Evolutionary conservation across 2,113 vertebrate genomes (phyloP), one percentile per base, ranked within the genome.

Genomic region (Eira barbara): DNA sequence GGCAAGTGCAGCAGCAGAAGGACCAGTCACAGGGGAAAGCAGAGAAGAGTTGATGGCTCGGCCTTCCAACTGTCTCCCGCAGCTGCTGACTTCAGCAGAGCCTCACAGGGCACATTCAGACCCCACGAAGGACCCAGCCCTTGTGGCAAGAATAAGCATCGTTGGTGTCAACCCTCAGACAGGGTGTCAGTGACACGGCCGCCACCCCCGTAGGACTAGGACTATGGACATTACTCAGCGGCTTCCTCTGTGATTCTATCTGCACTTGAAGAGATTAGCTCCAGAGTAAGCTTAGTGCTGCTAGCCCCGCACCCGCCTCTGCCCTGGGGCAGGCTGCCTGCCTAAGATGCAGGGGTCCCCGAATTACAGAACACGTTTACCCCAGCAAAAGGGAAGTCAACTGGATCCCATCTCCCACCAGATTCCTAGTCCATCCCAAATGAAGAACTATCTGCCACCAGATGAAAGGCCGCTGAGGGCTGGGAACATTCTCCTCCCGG

Each of bases 31-130:
- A 1, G 42, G 45, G 76, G 47, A 78, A 47, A 20, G 59, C 57
- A 78, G 27, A 39, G 12, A 20, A 59, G 3, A 6, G 52, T 36
- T 10, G 29, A 20, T 4, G 14, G 4, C 2, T 4, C 2, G 2
- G 15, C 25, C 88, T 36, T 34, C 61, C 23, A 3, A 20, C 57
- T 23, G 4, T 2, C 47, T 27, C 59, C 2, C 2, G 31, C 39
- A 84, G 25, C 47, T 25, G 71, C 27, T 17, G 8, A 2, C 65
- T 7, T 27, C 20, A 31, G 42, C 4, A 9, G 11, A 34, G 42
- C 76, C 39, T 39, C 21, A 14, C 11, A 3, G 0, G 1, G 6
- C 57, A 88, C 25, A 29, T 7, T 65, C 7, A 20, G 74, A 34
- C 13, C 17, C 42, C 69, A 14, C 47, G 31, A 6, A 59, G 61